Base-by-base conservation (phyloP, 2,888 invertebrate species). In the Pantelozetes paolii region DNA sequence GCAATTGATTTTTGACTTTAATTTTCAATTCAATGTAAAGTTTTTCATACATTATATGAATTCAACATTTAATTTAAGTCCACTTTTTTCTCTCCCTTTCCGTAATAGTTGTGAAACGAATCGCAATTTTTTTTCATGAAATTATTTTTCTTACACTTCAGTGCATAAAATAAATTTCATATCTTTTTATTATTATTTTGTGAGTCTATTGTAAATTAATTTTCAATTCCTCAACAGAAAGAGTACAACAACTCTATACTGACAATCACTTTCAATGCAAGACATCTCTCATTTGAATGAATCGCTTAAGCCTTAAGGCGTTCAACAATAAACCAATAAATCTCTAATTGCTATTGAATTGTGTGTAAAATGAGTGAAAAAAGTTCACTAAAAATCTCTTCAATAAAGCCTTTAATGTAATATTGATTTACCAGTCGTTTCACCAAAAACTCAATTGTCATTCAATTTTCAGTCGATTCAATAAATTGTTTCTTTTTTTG, bases 241-340 rank as follows among this genome's bases (percentile, higher is more conserved):
- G 36, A 64, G 64, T 64, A 28, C 64, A 64, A 64, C 64, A 64
- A 64, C 64, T 64, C 36, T 36, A 11, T 5, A 15, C 36, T 36
- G 64, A 64, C 64, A 64, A 64, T 64, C n/a, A 64, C 3, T 64
- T 64, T 64, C 59, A 18, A n/a, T 59, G n/a, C 59, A 23, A n/a
- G n/a, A n/a, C n/a, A n/a, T n/a, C n/a, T n/a, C 28, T n/a, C 15
- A 59, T 59, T 59, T 59, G 64, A 64, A 36, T 64, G 64, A 64
- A 36, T 11, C 5, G 36, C 11, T 11, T 36, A 36, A 36, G 36
- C 30, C 28, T 28, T 64, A 36, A 36, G 64, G 36, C 64, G 20
- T 64, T 32, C 20, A 40, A 64, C 64, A 64, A 64, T 64, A 64
- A 64, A 36, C 36, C 64, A 64, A 64, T 64, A 64, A 64, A 64